A percentile compares a stretch with the other conserved stretches of the same genome.
phyloP scores from a whole-genome alignment of 1,140 invertebrate species.

The Pantala flavescens region DNA sequence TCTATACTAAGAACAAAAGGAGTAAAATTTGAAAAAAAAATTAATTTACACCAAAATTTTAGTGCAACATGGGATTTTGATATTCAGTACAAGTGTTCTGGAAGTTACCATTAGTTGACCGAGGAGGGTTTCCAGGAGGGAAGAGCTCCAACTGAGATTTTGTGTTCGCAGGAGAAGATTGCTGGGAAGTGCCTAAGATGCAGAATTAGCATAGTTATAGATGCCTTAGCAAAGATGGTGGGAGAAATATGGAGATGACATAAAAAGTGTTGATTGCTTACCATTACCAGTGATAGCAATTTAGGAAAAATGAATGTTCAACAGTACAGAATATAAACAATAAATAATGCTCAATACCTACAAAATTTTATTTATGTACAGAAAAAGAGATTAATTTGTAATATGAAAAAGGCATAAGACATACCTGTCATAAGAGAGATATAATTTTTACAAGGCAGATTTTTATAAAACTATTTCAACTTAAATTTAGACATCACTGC shows the following conservation, averaged over 20 bases:
- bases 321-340: background rate
- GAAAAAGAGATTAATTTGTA: too few relatives aligned
- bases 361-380: too few relatives aligned
- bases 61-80: background rate
- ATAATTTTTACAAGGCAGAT: too few relatives aligned
- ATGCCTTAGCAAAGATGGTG: background rate
- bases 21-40: too few relatives aligned
- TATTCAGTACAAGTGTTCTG: background rate
- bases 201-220: slow-evolving; percentile 23
- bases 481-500: too few relatives aligned
- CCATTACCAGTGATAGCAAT: background rate
- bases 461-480: too few relatives aligned
- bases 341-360: too few relatives aligned
- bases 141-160: slow-evolving; percentile 61
- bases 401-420: too few relatives aligned
- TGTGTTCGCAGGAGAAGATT: slow-evolving; percentile 42
- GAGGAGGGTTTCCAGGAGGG: slow-evolving; percentile 49
- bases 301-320: background rate
- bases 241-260: background rate
- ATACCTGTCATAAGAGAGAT: too few relatives aligned
- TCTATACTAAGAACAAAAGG: too few relatives aligned
- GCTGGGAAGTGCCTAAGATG: slow-evolving; percentile 16
- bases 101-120: slow-evolving; percentile 62
- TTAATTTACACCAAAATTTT: background rate
- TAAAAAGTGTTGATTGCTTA: too few relatives aligned